Percentiles rank a stretch among this genome's conserved stretches.
phyloP scores from a whole-genome alignment of 2,888 invertebrate species.

The Polyommatus iphigenia region DNA sequence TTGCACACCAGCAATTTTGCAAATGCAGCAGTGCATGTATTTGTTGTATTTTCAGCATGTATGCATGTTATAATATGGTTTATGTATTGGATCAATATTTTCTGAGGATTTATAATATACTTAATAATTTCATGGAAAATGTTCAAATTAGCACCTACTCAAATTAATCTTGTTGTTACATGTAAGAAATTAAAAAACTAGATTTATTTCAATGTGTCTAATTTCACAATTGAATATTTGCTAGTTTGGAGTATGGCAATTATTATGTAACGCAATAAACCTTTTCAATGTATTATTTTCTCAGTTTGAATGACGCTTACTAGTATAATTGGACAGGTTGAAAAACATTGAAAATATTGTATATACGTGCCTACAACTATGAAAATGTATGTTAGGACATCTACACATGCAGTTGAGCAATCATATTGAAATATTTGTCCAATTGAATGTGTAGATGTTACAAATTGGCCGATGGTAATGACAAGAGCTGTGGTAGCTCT shows the following conservation, averaged over 20 bases:
- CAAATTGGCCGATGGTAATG: constrained; percentile 34
- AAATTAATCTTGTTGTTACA: constrained; percentile 10
- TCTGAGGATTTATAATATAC: not conserved
- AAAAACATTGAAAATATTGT: constrained; percentile 44
- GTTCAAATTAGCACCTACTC: not conserved
- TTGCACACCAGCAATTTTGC: constrained; percentile 6
- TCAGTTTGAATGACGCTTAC: constrained; percentile 60
- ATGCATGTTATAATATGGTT: not conserved
- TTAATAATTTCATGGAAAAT: not conserved
- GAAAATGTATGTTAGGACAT: constrained; percentile 25
- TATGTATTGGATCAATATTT: not conserved
- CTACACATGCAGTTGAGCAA: constrained; percentile 35
- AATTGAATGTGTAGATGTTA: constrained; percentile 33
- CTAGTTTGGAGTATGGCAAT: constrained; percentile 28
- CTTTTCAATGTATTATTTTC: constrained; percentile 57
- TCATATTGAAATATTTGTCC: constrained; percentile 42
- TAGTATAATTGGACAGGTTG: constrained; percentile 58
- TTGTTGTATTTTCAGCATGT: not conserved
- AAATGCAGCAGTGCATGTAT: not conserved
- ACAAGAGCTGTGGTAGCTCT: constrained; percentile 46
- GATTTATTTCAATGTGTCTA: constrained; percentile 32
- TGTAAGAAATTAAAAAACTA: constrained; percentile 22
- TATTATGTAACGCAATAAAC: constrained; percentile 27
- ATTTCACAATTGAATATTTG: constrained; percentile 25
- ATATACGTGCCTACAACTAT: constrained; percentile 44